These are phyloP conservation scores for Spongilla lacustris DNA, from an alignment of 37 sponge, comb jelly and placozoan species.

Conservation along the genomic window DNA sequence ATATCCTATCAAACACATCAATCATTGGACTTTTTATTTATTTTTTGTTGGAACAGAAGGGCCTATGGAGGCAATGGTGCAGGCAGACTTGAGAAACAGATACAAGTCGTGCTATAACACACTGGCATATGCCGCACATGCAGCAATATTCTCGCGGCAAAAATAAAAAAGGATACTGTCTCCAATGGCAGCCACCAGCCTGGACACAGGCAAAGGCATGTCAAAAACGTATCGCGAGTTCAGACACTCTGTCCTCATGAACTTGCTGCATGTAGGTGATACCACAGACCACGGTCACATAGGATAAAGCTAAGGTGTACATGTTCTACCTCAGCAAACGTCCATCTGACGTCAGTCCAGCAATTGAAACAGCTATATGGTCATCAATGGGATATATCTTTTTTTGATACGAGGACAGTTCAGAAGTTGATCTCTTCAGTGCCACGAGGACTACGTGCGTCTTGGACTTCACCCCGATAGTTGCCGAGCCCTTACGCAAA, in stretches of 20 bases:
- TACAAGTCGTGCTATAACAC: too few species aligned
- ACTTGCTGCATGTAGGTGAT: constrained; percentile 67
- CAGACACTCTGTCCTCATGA: constrained; percentile 97
- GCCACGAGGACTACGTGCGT: constrained; percentile 93
- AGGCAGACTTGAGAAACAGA: too few species aligned
- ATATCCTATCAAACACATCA: too few species aligned
- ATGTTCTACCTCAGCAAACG: constrained; percentile 70
- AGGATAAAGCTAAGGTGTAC: not conserved
- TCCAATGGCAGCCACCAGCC: constrained; percentile 91
- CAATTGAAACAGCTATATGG: constrained; percentile 90
- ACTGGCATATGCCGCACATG: too few species aligned
- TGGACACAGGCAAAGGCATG: constrained; percentile 74
- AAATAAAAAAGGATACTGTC: constrained; percentile 74
- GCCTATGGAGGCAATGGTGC: too few species aligned
- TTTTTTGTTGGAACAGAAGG: too few species aligned
- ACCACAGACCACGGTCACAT: not conserved
- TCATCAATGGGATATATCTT: constrained; percentile 94
- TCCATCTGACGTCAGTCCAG: constrained; percentile 93
- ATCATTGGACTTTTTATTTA: too few species aligned
- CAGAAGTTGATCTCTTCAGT: constrained; percentile 90
- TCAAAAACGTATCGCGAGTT: constrained; percentile 81
- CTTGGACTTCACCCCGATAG: constrained; percentile 90
- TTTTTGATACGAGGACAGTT: constrained; percentile 94
- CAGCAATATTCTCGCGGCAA: not conserved
- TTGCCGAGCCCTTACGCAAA: constrained; percentile 82